Evolutionary conservation across 2,797 vertebrate species (phyloP).

Genomic region (Carduelis carduelis): DNA sequence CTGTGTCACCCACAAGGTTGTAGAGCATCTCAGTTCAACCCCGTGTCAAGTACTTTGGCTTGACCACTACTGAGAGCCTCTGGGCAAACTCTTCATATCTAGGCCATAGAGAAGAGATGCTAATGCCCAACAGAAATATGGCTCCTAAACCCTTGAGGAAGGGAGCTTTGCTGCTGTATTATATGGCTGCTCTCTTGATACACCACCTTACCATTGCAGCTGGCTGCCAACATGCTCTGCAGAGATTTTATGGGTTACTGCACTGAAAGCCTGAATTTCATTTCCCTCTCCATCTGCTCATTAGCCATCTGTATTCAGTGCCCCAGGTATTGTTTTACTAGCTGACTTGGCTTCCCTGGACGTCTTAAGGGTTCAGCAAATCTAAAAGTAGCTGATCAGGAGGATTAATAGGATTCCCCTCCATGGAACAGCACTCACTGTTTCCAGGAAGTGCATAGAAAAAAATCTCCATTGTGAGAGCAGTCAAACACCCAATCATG

Average conservation of each 20-base stretch:
- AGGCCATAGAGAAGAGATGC: background rate
- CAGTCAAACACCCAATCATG: accelerated
- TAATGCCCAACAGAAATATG: background rate
- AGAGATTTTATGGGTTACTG: background rate
- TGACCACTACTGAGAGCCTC: background rate
- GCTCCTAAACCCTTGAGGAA: background rate
- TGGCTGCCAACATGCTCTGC: background rate
- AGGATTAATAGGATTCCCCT: background rate
- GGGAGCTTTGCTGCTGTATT: background rate
- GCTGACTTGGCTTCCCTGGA: background rate
- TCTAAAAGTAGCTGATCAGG: background rate
- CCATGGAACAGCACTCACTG: background rate
- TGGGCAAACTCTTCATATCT: background rate
- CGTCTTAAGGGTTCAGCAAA: background rate
- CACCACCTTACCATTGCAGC: accelerated
- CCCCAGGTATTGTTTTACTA: background rate
- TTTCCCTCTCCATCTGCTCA: background rate
- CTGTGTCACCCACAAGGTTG: background rate
- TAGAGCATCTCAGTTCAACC: background rate
- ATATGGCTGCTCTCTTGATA: background rate
- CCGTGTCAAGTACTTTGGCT: background rate
- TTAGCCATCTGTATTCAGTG: background rate
- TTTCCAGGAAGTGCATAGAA: background rate
- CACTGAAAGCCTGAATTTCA: background rate
- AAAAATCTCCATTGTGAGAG: background rate